Base-by-base conservation (phyloP, 1,140 invertebrate genomes). In the Tetramorium simillimum region DNA sequence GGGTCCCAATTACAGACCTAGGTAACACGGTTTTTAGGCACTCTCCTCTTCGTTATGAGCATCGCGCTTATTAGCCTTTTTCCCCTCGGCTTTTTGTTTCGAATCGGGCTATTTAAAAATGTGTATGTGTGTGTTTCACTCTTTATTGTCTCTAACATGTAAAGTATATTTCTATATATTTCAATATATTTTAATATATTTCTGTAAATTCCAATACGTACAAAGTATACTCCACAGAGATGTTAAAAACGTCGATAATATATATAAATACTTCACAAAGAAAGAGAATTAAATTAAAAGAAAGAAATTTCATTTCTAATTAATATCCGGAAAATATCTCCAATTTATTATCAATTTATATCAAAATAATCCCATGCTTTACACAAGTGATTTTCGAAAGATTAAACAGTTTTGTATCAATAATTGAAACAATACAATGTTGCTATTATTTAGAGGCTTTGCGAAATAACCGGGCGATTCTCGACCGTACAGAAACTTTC, bases 1-100 rank as follows among this genome's bases (percentile, higher is more conserved):
- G 40, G 77, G 78, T 69, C 88, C 88, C 93, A 93, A 93, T 93
- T 93, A 92, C 88, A 63, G 63, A 88, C 87, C 67, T 89, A 90
- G 76, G 85, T 85, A 76, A 91, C 76, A 89, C 87, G 80, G 80
- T 90, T 93, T 92, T 92, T 89, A 92, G 89, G 89, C 84, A 70
- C 77, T 86, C 81, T 87, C 84, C 69, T 46, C 53, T 73, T 60
- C 16, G 43, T 46, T 76, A 72, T 37, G 56, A 65, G 49, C 46
- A 24, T 46, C 49, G 51, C 70, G 16, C 37, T 82, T 40, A 49
- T 46, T 86, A 78, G 28, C 69, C 60, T 85, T 86, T 86, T 73
- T 21, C 21, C 37, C 28, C 51, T 58, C 16, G 24, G 6, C 24
- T 75, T 73, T 84, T 73, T 73, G 37, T 73, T 46, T n/a, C 69